Conservation (phyloP, 2,113 vertebrate genomes). For the Sorex araneus region DNA sequence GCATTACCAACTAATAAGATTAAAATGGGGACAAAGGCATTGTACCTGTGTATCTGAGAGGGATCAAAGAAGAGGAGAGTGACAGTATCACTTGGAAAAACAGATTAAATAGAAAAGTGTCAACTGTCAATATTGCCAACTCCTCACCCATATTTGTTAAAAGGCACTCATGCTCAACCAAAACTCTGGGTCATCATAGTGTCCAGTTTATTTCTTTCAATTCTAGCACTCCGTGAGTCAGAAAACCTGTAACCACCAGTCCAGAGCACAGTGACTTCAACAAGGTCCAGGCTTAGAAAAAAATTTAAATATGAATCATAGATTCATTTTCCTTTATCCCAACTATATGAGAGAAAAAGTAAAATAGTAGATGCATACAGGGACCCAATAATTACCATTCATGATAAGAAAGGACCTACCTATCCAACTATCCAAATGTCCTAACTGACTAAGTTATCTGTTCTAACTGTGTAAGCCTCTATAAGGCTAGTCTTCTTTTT, state of each 20-base stretch:
- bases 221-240: neutral
- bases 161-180: neutral
- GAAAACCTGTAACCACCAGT: neutral
- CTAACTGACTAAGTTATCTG: neutral
- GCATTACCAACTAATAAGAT: neutral
- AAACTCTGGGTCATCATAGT: neutral
- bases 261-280: neutral
- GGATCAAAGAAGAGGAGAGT: neutral
- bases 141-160: constrained; percentile 27
- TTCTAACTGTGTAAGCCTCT: too few relatives aligned
- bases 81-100: neutral
- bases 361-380: neutral
- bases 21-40: neutral
- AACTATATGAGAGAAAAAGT: neutral
- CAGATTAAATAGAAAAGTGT: neutral
- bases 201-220: neutral
- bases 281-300: neutral
- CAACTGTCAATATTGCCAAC: neutral
- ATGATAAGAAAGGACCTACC: neutral
- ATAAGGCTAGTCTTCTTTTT: neutral
- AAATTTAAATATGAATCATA: neutral
- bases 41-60: neutral
- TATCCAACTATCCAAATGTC: neutral
- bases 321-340: neutral
- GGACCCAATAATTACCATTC: constrained; percentile 6